Percentiles rank a stretch among this genome's conserved stretches.
Evolutionary conservation across 2,888 invertebrate genomes (phyloP).

Genomic region (Temnothorax unifasciatus): DNA sequence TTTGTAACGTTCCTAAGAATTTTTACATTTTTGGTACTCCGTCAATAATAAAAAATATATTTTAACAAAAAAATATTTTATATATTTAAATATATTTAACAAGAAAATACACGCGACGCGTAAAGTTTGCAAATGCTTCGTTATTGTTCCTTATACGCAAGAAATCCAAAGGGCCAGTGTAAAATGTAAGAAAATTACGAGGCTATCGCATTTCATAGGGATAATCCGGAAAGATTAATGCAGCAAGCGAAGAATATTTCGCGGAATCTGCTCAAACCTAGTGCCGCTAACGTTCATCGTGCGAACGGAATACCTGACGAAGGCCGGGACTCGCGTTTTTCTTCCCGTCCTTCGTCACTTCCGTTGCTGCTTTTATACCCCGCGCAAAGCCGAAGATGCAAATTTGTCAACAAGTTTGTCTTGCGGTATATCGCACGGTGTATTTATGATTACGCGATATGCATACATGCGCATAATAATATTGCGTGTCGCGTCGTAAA

Average conservation of each 20-base stretch:
- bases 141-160: not conserved
- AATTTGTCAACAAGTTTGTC: slow-evolving; percentile 37
- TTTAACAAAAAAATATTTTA: not conserved
- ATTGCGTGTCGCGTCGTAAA: not conserved
- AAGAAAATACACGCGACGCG: not conserved
- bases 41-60: not conserved
- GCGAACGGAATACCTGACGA: slow-evolving; percentile 51
- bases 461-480: not conserved
- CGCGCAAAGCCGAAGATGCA: slow-evolving; percentile 12
- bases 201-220: slow-evolving; percentile 30
- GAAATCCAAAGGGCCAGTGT: not conserved
- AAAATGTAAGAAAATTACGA: slow-evolving; percentile 33
- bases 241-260: slow-evolving; percentile 32
- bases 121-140: slow-evolving; percentile 8
- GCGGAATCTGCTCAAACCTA: slow-evolving; percentile 12
- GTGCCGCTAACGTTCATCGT: slow-evolving; percentile 28
- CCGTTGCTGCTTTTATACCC: slow-evolving; percentile 27
- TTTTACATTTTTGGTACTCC: not conserved
- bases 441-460: slow-evolving; percentile 28
- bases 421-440: not conserved
- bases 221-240: slow-evolving; percentile 43
- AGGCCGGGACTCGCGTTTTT: slow-evolving; percentile 47
- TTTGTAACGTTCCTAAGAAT: not conserved
- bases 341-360: slow-evolving; percentile 23
- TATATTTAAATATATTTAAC: not conserved